Conservation (phyloP, 2,797 vertebrate genomes). For the Cichlasoma orientale region DNA sequence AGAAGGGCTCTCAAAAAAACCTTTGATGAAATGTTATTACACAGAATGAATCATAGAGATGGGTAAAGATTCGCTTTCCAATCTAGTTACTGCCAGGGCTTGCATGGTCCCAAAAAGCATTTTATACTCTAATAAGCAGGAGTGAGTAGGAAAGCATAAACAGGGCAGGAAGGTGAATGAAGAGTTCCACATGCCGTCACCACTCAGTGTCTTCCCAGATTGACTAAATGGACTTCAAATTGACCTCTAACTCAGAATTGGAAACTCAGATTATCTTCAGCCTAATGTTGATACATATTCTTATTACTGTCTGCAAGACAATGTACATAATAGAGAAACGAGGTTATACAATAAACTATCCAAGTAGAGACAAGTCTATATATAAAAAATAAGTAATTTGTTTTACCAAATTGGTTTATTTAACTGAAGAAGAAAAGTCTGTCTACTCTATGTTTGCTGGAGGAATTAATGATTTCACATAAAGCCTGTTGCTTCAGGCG, state of each 20-base stretch:
- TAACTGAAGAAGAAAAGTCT: conserved; percentile 16
- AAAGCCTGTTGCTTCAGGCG: conserved; percentile 47
- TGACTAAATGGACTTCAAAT: conserved; percentile 64
- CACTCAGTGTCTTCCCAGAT: conserved; percentile 48
- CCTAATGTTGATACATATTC: conserved; percentile 23
- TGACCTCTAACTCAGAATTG: conserved; percentile 50
- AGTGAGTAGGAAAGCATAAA: conserved; percentile 55
- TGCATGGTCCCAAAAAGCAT: conserved; percentile 73
- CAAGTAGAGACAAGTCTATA: background rate
- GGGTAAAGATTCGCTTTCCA: conserved; percentile 80
- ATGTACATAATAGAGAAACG: conserved; percentile 18
- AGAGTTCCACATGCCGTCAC: conserved; percentile 43
- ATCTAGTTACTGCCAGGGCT: conserved; percentile 77
- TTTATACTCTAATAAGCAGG: conserved; percentile 77
- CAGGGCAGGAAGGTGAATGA: conserved; percentile 61
- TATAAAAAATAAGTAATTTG: conserved; percentile 22
- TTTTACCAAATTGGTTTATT: conserved; percentile 42
- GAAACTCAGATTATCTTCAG: conserved; percentile 29
- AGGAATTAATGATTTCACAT: conserved; percentile 52
- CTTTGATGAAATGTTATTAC: conserved; percentile 85
- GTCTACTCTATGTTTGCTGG: conserved; percentile 39
- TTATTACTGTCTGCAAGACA: conserved; percentile 8
- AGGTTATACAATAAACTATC: conserved; percentile 6
- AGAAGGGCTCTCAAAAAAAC: conserved; percentile 74
- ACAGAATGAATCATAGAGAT: conserved; percentile 80